These are phyloP conservation scores for Gracilinanus agilis DNA, from an alignment of 2,113 vertebrate species.

Conservation along the genomic window DNA sequence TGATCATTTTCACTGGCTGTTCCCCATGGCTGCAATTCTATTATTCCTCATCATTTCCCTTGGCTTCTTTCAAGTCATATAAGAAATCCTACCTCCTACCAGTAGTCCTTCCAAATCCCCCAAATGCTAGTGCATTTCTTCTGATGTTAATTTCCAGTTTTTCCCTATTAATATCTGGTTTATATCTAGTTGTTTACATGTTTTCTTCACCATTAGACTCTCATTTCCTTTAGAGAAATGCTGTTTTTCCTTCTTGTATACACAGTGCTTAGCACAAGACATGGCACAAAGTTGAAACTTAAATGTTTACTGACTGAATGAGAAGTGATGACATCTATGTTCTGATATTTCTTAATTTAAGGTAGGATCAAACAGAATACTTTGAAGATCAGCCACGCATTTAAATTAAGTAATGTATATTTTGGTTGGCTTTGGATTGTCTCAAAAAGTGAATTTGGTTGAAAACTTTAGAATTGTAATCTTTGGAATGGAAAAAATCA, in stretches of 20 bases:
- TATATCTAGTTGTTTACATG: background rate
- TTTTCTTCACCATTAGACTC: background rate
- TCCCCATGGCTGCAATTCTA: background rate
- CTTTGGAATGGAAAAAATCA: background rate
- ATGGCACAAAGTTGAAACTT: background rate
- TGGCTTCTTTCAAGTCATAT: background rate
- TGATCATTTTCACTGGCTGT: background rate
- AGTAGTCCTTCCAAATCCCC: background rate
- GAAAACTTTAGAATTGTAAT: background rate
- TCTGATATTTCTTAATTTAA: background rate
- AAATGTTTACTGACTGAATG: background rate
- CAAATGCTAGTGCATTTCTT: background rate
- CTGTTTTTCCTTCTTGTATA: background rate
- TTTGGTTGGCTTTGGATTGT: background rate
- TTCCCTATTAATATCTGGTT: background rate
- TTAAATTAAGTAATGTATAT: background rate
- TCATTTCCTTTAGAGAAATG: background rate
- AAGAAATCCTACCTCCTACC: background rate
- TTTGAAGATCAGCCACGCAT: background rate
- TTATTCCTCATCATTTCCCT: background rate
- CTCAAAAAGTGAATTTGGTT: background rate
- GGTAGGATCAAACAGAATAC: background rate
- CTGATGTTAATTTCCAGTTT: background rate
- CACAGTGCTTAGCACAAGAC: too few relatives aligned
- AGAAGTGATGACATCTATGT: background rate